Evolutionary conservation across 2,888 invertebrate species (phyloP).

Genomic region (Pyrrhosoma nymphula): DNA sequence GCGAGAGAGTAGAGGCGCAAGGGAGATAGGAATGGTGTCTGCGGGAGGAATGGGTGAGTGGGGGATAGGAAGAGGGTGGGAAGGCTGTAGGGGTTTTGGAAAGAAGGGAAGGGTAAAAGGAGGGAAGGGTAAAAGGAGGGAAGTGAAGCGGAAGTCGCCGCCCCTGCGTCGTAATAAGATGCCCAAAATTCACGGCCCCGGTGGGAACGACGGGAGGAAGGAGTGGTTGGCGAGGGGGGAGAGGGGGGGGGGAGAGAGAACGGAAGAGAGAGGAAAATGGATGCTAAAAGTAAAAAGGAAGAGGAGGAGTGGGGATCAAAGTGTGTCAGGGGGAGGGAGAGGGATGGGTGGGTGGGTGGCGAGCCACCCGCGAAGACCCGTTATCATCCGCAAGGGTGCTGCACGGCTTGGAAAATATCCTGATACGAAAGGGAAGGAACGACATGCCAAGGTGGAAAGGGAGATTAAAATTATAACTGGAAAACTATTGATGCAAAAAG

Average conservation of each 20-base stretch:
- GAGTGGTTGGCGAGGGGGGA: neutral
- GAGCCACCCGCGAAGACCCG: neutral
- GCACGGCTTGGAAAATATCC: neutral
- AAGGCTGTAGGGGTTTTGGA: neutral
- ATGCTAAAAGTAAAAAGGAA: neutral
- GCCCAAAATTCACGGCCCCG: constrained; percentile 58
- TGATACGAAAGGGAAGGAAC: neutral
- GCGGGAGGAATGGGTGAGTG: neutral
- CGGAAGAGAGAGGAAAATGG: neutral
- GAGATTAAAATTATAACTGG: neutral
- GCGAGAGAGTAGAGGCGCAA: neutral
- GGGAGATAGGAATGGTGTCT: neutral
- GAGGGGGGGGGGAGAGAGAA: neutral
- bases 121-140: neutral
- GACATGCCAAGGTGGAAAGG: neutral
- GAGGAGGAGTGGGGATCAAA: neutral
- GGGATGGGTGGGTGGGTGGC: neutral
- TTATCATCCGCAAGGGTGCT: neutral
- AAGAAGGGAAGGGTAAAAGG: neutral
- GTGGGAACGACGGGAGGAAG: neutral
- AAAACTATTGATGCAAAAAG: neutral
- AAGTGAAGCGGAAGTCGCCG: constrained; percentile 28
- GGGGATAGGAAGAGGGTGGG: neutral
- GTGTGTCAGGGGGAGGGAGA: neutral
- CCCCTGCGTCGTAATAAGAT: constrained; percentile 49